Percentiles rank a stretch among this genome's conserved stretches.
Conservation (phyloP, 1,140 invertebrate species). For the Adelges cooleyi region DNA sequence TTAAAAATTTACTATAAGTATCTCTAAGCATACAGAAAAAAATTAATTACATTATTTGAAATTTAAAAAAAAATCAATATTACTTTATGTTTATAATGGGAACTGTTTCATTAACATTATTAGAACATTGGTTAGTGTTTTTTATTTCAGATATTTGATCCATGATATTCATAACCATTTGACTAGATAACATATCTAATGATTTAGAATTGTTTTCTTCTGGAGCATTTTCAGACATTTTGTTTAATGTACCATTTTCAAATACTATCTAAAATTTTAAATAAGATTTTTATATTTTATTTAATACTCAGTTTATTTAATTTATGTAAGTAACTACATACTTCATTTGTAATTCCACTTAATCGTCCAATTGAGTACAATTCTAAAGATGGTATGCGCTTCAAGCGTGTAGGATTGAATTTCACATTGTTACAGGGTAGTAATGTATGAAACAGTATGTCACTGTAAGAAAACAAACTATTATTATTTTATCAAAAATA, state of each 20-base stretch:
- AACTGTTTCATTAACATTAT: too few species aligned
- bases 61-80: too few species aligned
- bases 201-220: neutral
- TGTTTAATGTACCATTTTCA: neutral
- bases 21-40: constrained; percentile 22
- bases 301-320: constrained; percentile 30
- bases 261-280: constrained; percentile 7
- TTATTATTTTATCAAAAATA: too few species aligned
- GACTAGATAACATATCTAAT: constrained; percentile 39
- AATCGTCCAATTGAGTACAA: constrained; percentile 34
- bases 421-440: constrained; percentile 15
- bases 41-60: neutral
- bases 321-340: constrained; percentile 35
- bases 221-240: neutral
- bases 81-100: too few species aligned
- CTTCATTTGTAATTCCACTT: constrained; percentile 44
- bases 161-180: constrained; percentile 44
- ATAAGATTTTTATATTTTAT: neutral
- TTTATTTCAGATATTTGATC: constrained; percentile 40
- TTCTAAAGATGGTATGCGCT: neutral
- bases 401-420: constrained; percentile 13
- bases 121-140: constrained; percentile 35
- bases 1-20: constrained; percentile 36
- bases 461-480: neutral
- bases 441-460: constrained; percentile 15